A percentile compares a stretch with the other conserved stretches of the same genome.
These are phyloP conservation scores for Epirrhoe alternata DNA, from an alignment of 2,888 invertebrate genomes.

Conservation along the genomic window DNA sequence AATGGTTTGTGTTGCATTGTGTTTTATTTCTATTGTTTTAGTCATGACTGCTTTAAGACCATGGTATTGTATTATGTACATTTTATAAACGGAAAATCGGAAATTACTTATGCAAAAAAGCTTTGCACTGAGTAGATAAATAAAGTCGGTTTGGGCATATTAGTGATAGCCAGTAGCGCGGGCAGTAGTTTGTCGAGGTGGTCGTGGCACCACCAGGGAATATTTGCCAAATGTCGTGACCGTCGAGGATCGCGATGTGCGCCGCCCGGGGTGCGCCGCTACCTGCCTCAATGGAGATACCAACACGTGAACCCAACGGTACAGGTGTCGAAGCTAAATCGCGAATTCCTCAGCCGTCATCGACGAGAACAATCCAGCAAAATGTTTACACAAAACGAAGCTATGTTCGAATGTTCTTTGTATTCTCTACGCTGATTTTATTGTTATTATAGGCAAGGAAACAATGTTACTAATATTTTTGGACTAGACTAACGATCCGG, in stretches of 20 bases:
- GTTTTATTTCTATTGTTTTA: slow-evolving; percentile 38
- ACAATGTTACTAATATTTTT: slow-evolving; percentile 16
- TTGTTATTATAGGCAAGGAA: slow-evolving; percentile 23
- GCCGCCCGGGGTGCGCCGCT: slow-evolving; percentile 78
- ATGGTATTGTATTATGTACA: slow-evolving; percentile 1
- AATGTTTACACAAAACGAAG: slow-evolving; percentile 39
- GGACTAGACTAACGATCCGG: slow-evolving; percentile 46
- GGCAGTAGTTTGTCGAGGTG: slow-evolving; percentile 50
- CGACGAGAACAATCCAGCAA: slow-evolving; percentile 43
- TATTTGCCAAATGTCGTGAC: slow-evolving; percentile 85
- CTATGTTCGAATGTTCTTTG: slow-evolving; percentile 13
- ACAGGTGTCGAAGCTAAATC: slow-evolving; percentile 74
- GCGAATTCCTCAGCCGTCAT: slow-evolving; percentile 57
- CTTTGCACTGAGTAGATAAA: neutral
- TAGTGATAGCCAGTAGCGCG: slow-evolving; percentile 73
- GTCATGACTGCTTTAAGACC: slow-evolving; percentile 1
- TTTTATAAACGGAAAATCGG: slow-evolving; percentile 7
- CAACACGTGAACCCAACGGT: slow-evolving; percentile 79
- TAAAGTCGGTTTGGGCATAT: slow-evolving; percentile 27
- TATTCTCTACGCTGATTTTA: slow-evolving; percentile 9
- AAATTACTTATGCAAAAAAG: too few relatives aligned
- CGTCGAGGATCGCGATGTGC: slow-evolving; percentile 81
- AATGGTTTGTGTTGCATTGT: slow-evolving; percentile 41
- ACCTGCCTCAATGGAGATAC: slow-evolving; percentile 77
- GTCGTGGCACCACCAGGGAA: slow-evolving; percentile 70